Base-by-base conservation (phyloP, 2,797 vertebrate species). In the Pampus argenteus region DNA sequence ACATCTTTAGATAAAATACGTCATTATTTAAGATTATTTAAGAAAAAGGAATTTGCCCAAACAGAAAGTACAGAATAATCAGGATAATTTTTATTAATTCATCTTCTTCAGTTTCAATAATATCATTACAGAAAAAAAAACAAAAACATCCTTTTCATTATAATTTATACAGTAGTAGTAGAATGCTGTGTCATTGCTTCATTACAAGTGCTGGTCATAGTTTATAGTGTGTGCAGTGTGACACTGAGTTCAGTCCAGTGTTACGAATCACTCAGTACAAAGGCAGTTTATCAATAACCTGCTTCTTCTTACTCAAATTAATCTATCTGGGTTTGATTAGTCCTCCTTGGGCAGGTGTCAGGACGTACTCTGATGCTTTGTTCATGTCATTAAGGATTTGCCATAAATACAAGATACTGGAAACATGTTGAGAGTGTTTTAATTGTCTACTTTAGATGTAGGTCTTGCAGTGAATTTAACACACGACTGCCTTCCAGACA, bases 41-140 rank as follows among this genome's bases (percentile, higher is more conserved):
- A 3, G 20, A 56, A 22, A 74, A 64, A 69, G 1, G 2, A 49
- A 73, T 15, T 17, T 18, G 2, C 11, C 7, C 34, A 74, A 52
- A 67, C 71, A 76, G 9, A 44, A 45, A 10, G 34, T 98, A 98
- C 95, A 98, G 97, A 99, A 98, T 98, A 97, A 96, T 95, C 95
- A 95, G 96, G 95, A 94, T 94, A 96, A 86, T 90, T 91, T 93
- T 97, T 95, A 92, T 93, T 98, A 97, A 97, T 97, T 96, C 95
- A 94, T 95, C 95, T 95, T 95, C 95, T 95, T 97, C 95, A 96
- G 95, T 96, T 98, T 98, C 88, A 88, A 84, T 95, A 95, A 92
- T 97, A 97, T 97, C 95, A 96, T 99, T 97, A 98, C 97, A 99
- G 96, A 97, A 98, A 92, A 81, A 89, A 91, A 99, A 96, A 97